A percentile compares a stretch with the other conserved stretches of the same genome.
Evolutionary conservation across 2,888 invertebrate genomes (phyloP).

Genomic region (Cephus nigrinus): DNA sequence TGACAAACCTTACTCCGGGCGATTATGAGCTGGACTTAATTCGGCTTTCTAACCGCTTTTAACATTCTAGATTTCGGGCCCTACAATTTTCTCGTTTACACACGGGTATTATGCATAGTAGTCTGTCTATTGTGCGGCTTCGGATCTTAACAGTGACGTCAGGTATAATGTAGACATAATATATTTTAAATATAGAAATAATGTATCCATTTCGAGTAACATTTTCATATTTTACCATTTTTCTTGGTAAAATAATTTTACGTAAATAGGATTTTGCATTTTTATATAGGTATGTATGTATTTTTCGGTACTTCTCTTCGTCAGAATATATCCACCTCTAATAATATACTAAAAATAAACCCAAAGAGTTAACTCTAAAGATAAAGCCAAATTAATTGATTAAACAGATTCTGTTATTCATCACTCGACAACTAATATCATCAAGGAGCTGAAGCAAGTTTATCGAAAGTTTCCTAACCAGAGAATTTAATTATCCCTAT

Average conservation of each 20-base stretch:
- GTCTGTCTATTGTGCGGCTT: neutral
- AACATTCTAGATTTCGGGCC: neutral
- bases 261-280: neutral
- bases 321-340: neutral
- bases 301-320: no score
- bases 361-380: no score
- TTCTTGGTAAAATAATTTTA: neutral
- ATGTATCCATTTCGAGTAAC: neutral
- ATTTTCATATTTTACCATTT: neutral
- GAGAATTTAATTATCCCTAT: neutral
- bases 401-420: neutral
- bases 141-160: neutral
- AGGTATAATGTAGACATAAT: neutral
- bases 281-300: neutral
- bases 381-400: no score
- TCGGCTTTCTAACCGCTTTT: neutral
- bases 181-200: neutral
- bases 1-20: neutral
- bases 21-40: neutral
- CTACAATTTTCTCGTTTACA: neutral
- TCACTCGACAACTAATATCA: neutral
- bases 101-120: neutral
- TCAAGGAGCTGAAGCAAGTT: neutral
- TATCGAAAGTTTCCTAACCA: neutral
- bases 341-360: no score